Conservation (phyloP, 2,113 vertebrate species). For the Helogale parvula region DNA sequence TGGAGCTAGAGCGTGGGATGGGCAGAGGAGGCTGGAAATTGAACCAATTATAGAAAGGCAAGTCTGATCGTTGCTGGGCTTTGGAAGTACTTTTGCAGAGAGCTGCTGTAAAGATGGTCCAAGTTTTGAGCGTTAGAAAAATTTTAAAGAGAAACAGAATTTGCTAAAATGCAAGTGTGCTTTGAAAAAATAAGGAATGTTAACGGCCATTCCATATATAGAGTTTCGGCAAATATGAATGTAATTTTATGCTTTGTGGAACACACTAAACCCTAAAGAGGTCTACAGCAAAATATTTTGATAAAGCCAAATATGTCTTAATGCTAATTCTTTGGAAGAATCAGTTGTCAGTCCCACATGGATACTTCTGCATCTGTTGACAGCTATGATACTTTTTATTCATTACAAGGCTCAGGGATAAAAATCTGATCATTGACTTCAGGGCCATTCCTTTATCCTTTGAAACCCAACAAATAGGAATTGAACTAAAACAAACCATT, state of each 20-base stretch:
- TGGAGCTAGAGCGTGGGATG: accelerated
- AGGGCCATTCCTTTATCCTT: not conserved
- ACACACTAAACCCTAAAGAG: not conserved
- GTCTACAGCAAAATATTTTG: constrained; percentile 7
- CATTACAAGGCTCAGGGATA: not conserved
- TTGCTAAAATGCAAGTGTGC: not conserved
- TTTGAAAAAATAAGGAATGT: not conserved
- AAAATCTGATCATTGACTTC: not conserved
- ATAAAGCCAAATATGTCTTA: not conserved
- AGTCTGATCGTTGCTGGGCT: not conserved
- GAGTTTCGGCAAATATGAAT: not conserved
- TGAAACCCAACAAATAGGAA: not conserved
- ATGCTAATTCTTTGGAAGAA: constrained; percentile 19
- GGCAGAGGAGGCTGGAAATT: accelerated
- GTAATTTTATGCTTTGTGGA: not conserved
- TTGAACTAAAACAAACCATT: not conserved
- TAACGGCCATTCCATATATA: not conserved
- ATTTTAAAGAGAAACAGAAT: not conserved
- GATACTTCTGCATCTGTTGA: not conserved
- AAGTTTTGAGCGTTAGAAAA: not conserved
- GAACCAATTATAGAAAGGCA: not conserved
- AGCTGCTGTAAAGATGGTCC: not conserved
- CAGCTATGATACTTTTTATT: not conserved
- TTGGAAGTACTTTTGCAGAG: not conserved
- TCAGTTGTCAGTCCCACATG: not conserved